Percentiles rank a stretch among this genome's conserved stretches.
Evolutionary conservation across 2,113 vertebrate species (phyloP).

Genomic region (Eolophus roseicapilla): DNA sequence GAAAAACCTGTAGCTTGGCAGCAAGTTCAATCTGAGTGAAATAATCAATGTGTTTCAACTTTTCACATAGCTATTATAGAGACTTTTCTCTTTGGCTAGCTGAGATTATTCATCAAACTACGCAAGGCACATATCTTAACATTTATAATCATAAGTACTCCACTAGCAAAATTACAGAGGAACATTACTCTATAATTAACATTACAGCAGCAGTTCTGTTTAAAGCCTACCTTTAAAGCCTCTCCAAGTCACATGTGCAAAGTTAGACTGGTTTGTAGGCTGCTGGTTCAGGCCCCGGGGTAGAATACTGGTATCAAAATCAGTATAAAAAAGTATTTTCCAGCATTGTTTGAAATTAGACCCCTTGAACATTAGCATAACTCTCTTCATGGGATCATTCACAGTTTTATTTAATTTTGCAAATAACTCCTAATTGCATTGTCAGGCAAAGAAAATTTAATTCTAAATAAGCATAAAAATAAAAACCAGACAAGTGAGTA

Average conservation of each 20-base stretch:
- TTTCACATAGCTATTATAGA: background rate
- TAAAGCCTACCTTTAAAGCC: background rate
- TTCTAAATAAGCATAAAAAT: background rate
- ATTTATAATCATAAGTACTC: background rate
- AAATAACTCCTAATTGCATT: background rate
- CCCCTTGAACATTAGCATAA: background rate
- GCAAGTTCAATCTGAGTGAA: background rate
- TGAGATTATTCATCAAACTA: background rate
- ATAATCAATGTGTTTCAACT: background rate
- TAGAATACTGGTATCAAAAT: background rate
- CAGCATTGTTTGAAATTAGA: background rate
- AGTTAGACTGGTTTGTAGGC: background rate
- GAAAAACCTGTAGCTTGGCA: background rate
- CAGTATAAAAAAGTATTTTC: background rate
- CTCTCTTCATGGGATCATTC: background rate
- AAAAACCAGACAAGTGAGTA: background rate
- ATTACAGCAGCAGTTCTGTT: background rate
- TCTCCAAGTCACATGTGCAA: background rate
- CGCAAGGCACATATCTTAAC: background rate
- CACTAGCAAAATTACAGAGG: background rate
- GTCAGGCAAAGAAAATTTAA: background rate
- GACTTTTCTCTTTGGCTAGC: background rate
- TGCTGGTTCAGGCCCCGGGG: background rate
- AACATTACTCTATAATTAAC: background rate
- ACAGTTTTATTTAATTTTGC: background rate